Evolutionary conservation across 1,140 invertebrate species (phyloP).

Genomic region (Prorops nasuta): DNA sequence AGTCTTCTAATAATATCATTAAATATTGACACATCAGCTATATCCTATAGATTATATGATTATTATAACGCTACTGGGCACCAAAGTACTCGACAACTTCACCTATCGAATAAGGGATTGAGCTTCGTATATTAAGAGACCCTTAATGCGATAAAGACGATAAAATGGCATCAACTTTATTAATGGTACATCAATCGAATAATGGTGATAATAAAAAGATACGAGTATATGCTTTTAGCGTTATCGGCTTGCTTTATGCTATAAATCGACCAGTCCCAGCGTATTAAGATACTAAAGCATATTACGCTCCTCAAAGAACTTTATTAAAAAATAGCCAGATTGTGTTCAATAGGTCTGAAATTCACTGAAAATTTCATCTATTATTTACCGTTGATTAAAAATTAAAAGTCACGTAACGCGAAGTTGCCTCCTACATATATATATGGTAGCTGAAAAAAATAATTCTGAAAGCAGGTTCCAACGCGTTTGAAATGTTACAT

Average conservation of each 20-base stretch:
- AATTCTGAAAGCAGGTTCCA: too few relatives aligned
- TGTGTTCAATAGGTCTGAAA: slow-evolving; percentile 1
- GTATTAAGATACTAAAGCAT: slow-evolving; percentile 23
- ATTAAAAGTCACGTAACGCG: background rate
- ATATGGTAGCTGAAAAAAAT: too few relatives aligned
- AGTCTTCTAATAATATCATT: too few relatives aligned
- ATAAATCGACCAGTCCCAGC: slow-evolving; percentile 21
- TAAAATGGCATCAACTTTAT: slow-evolving; percentile 28
- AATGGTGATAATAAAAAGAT: slow-evolving; percentile 29
- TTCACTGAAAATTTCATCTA: background rate
- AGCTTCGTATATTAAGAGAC: slow-evolving; percentile 20
- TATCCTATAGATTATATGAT: too few relatives aligned
- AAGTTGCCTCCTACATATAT: too few relatives aligned
- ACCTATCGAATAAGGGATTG: slow-evolving; percentile 23
- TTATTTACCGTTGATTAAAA: background rate
- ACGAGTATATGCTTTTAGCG: slow-evolving; percentile 32
- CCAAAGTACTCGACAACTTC: too few relatives aligned
- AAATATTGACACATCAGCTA: too few relatives aligned
- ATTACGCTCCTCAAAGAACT: slow-evolving; percentile 1
- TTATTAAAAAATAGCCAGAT: slow-evolving; percentile 6
- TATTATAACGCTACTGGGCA: too few relatives aligned
- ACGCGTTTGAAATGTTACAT: too few relatives aligned
- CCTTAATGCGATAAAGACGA: slow-evolving; percentile 19
- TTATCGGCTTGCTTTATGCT: slow-evolving; percentile 18
- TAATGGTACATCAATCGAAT: slow-evolving; percentile 28